Conservation (phyloP, 1,140 invertebrate species). For the Drosophila santomea region DNA sequence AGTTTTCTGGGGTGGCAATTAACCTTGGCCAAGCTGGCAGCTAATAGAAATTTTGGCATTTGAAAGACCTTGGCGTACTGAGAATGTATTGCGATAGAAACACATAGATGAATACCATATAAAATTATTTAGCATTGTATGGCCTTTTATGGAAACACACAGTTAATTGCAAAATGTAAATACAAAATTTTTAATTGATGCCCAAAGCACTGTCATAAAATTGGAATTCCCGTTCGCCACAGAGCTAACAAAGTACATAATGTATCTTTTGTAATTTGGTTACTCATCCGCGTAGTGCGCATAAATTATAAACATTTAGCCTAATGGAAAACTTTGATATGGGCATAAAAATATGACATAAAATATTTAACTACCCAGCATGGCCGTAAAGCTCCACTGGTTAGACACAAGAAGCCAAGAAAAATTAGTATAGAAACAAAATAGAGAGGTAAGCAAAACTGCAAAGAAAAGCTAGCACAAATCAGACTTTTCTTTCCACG, state of each 20-base stretch:
- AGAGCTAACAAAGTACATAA: conserved; percentile 18
- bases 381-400: conserved; percentile 22
- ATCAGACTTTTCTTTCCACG: background rate
- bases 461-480: conserved; percentile 1
- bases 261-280: conserved; percentile 19
- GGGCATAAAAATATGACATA: conserved; percentile 44
- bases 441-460: background rate
- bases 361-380: conserved; percentile 28
- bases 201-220: background rate
- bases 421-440: conserved; percentile 3
- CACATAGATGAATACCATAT: too few relatives aligned
- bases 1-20: conserved; percentile 32
- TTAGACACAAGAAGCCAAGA: background rate
- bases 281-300: conserved; percentile 18
- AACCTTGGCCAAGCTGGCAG: conserved; percentile 28
- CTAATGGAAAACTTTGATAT: conserved; percentile 54
- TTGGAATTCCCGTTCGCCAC: conserved; percentile 14
- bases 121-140: too few relatives aligned
- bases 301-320: conserved; percentile 51
- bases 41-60: background rate
- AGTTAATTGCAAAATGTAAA: background rate
- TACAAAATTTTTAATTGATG: background rate
- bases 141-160: background rate
- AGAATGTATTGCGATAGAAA: too few relatives aligned
- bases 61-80: background rate